Evolutionary conservation across 2,113 vertebrate species (phyloP).

Genomic region (Fulmarus glacialis): DNA sequence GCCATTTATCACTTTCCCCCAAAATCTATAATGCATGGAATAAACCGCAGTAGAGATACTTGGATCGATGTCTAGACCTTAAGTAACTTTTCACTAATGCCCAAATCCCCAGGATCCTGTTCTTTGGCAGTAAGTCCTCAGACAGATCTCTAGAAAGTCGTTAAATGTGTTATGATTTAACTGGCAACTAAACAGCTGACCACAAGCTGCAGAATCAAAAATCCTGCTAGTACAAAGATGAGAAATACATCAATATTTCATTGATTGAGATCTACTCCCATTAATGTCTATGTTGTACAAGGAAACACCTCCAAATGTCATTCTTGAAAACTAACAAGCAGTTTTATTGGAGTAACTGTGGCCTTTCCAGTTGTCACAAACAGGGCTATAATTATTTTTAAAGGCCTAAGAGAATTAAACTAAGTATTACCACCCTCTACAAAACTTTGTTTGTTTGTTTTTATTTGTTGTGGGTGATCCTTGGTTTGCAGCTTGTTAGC

Average conservation of each 20-base stretch:
- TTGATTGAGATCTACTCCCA: conserved; percentile 15
- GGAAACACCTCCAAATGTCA: conserved; percentile 56
- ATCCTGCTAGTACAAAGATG: neutral
- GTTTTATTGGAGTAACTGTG: conserved; percentile 10
- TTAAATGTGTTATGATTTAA: neutral
- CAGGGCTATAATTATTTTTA: conserved; percentile 65
- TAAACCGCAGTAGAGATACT: neutral
- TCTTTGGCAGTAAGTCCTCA: neutral
- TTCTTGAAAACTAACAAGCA: conserved; percentile 35
- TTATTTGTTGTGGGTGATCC: conserved; percentile 44
- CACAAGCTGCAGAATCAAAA: neutral
- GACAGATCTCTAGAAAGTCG: neutral
- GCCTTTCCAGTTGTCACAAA: conserved; percentile 6
- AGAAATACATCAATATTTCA: conserved; percentile 54
- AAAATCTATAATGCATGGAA: neutral
- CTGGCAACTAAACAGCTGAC: neutral
- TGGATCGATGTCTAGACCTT: conserved; percentile 11
- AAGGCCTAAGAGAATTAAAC: conserved; percentile 49
- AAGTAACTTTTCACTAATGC: conserved; percentile 40
- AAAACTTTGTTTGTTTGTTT: conserved; percentile 27
- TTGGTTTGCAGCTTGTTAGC: conserved; percentile 52
- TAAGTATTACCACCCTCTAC: conserved; percentile 12
- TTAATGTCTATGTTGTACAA: conserved; percentile 14
- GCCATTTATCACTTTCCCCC: neutral
- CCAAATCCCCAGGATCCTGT: conserved; percentile 38